Evolutionary conservation across 2,113 vertebrate species (phyloP).

Genomic region (Acrocephalus arundinaceus): DNA sequence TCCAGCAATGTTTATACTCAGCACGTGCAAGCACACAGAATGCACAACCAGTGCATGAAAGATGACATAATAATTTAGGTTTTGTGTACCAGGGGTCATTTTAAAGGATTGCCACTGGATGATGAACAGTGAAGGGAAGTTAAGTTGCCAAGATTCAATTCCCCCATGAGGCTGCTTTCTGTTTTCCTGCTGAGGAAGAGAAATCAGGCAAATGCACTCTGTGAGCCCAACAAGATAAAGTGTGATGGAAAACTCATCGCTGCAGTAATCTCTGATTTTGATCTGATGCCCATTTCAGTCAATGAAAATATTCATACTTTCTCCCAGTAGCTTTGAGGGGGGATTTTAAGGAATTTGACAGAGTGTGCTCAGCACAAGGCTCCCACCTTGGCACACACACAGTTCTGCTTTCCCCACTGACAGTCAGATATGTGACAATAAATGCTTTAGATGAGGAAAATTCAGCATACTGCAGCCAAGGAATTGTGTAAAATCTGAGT

Average conservation of each 20-base stretch:
- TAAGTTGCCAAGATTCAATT: neutral
- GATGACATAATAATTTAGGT: neutral
- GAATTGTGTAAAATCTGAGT: neutral
- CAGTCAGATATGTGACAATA: neutral
- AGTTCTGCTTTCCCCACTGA: neutral
- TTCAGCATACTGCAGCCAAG: neutral
- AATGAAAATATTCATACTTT: neutral
- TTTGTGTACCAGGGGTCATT: neutral
- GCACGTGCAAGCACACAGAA: neutral
- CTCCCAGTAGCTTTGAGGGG: neutral
- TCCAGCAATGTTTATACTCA: neutral
- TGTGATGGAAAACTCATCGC: neutral
- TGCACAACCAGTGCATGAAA: neutral
- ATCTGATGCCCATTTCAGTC: neutral
- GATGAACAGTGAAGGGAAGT: neutral
- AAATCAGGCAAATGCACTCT: neutral
- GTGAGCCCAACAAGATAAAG: neutral
- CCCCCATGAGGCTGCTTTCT: neutral
- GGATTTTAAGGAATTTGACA: neutral
- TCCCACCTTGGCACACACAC: neutral
- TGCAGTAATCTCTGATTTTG: constrained; percentile 12
- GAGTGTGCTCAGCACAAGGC: neutral
- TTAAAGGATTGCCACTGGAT: neutral
- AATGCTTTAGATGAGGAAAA: neutral
- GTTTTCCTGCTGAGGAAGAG: neutral